Evolutionary conservation across 2,797 vertebrate genomes (phyloP).

Genomic region (Cuniculus paca): DNA sequence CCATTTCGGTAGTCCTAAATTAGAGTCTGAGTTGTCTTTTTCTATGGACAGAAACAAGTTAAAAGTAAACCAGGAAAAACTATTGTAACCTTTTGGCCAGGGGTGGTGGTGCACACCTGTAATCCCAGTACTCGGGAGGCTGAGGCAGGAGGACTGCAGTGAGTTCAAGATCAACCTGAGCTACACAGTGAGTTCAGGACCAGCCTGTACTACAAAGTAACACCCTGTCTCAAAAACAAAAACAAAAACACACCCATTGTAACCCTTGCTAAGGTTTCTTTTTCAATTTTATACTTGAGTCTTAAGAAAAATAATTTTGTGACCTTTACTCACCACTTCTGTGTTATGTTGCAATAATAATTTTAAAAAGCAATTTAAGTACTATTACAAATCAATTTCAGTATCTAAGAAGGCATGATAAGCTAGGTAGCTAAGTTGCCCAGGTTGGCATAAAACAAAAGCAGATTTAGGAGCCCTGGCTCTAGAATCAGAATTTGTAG

Average conservation of each 20-base stretch:
- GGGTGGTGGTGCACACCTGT: background rate
- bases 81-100: background rate
- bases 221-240: background rate
- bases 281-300: background rate
- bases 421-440: background rate
- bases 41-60: constrained; percentile 7
- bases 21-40: background rate
- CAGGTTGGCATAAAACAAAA: background rate
- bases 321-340: constrained; percentile 29
- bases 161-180: background rate
- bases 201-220: background rate
- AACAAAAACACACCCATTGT: background rate
- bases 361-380: background rate
- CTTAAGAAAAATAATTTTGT: constrained; percentile 30
- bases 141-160: background rate
- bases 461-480: background rate
- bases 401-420: background rate
- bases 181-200: background rate
- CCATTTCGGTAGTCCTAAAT: background rate
- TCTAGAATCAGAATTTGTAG: constrained; percentile 31
- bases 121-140: background rate
- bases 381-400: background rate
- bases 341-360: constrained; percentile 17
- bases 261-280: constrained; percentile 8
- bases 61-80: constrained; percentile 45